These are phyloP conservation scores for Habrosyne pyritoides DNA, from an alignment of 2,888 invertebrate species.

Conservation along the genomic window DNA sequence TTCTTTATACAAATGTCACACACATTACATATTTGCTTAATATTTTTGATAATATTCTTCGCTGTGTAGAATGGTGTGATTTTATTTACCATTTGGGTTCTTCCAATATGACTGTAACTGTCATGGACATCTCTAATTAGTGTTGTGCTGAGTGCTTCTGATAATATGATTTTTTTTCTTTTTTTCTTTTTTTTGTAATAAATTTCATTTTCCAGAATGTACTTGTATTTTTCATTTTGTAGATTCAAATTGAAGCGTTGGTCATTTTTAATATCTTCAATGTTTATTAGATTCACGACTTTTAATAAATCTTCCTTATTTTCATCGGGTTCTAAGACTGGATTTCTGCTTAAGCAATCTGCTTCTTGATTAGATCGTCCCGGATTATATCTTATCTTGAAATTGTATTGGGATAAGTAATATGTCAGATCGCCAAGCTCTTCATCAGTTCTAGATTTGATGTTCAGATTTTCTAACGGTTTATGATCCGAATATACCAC, in stretches of 20 bases:
- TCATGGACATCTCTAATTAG: too few relatives aligned
- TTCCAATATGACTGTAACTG: too few relatives aligned
- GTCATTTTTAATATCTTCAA: too few relatives aligned
- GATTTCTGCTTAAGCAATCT: slow-evolving; percentile 14
- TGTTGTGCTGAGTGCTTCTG: too few relatives aligned
- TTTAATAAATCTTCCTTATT: slow-evolving; percentile 18
- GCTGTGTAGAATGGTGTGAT: too few relatives aligned
- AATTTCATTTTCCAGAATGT: slow-evolving; percentile 15
- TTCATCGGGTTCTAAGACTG: slow-evolving; percentile 13
- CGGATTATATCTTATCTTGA: slow-evolving; percentile 15
- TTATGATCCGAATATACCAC: slow-evolving; percentile 3
- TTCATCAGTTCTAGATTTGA: background rate
- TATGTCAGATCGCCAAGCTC: background rate
- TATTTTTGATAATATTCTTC: too few relatives aligned
- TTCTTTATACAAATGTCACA: too few relatives aligned
- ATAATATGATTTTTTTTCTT: slow-evolving; percentile 22
- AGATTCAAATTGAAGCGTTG: too few relatives aligned
- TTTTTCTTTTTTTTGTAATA: slow-evolving; percentile 22
- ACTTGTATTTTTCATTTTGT: too few relatives aligned
- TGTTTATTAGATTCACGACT: too few relatives aligned
- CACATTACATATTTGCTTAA: too few relatives aligned
- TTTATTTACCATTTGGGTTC: slow-evolving; percentile 27
- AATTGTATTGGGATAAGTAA: slow-evolving; percentile 17
- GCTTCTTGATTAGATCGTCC: slow-evolving; percentile 14
- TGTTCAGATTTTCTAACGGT: background rate